Conservation (phyloP, 2,113 vertebrate genomes). For the Maccullochella peelii region DNA sequence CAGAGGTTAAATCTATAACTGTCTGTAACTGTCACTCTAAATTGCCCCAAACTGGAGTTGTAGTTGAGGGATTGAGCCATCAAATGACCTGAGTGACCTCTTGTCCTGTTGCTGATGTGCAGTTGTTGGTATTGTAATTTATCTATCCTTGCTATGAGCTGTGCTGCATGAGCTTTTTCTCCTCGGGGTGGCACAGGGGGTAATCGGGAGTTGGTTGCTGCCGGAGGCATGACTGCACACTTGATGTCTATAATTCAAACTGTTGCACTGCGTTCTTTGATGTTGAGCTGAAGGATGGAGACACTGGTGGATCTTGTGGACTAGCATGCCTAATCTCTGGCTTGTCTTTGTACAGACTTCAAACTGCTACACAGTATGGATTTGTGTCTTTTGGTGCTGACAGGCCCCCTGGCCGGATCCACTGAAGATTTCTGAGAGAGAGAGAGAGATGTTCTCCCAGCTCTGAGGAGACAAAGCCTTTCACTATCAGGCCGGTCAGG, state of each 20-base stretch:
- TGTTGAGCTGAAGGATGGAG: constrained; percentile 52
- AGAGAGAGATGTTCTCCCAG: constrained; percentile 14
- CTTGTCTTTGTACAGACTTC: constrained; percentile 59
- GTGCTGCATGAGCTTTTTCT: constrained; percentile 26
- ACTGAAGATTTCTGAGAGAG: constrained; percentile 1
- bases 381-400: constrained; percentile 61
- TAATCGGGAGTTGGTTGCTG: constrained; percentile 56
- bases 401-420: constrained; percentile 25
- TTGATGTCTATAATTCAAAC: constrained; percentile 73
- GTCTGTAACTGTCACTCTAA: too few species aligned
- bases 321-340: constrained; percentile 56
- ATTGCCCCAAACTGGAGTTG: background rate
- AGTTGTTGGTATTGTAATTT: constrained; percentile 62
- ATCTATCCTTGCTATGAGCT: constrained; percentile 22
- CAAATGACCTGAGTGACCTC: constrained; percentile 20
- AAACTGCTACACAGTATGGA: constrained; percentile 46
- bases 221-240: constrained; percentile 51
- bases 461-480: constrained; percentile 25
- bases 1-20: background rate
- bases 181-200: constrained; percentile 35
- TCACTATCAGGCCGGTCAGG: constrained; percentile 29
- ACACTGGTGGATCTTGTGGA: constrained; percentile 31
- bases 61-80: constrained; percentile 34
- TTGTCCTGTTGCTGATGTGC: constrained; percentile 36
- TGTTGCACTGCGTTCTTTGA: constrained; percentile 57